Percentiles rank a stretch among this genome's conserved stretches.
Evolutionary conservation across 2,113 vertebrate genomes (phyloP).

Genomic region (Triplophysa rosa): DNA sequence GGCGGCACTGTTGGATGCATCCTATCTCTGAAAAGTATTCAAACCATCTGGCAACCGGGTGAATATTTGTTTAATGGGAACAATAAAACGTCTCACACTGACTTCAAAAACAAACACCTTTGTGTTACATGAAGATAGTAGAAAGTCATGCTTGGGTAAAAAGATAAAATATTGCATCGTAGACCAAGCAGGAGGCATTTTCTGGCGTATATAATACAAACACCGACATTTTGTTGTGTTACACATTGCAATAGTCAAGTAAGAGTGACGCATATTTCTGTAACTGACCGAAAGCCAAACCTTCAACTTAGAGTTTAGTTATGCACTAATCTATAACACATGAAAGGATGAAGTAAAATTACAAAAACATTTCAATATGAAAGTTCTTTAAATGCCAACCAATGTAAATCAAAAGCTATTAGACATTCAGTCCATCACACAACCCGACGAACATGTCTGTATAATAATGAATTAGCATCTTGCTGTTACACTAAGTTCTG

Average conservation of each 20-base stretch:
- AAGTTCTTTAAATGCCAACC: not conserved
- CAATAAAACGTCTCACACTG: not conserved
- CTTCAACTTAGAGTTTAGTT: not conserved
- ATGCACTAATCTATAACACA: constrained; percentile 18
- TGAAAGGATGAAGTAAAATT: constrained; percentile 3
- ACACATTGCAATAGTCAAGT: not conserved
- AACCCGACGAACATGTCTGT: not conserved
- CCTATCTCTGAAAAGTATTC: not conserved
- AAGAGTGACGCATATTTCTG: not conserved
- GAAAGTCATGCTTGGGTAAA: not conserved
- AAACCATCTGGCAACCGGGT: constrained; percentile 40
- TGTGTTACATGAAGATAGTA: not conserved
- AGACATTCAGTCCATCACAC: not conserved
- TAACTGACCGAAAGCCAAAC: not conserved
- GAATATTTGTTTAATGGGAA: constrained; percentile 12
- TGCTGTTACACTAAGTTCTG: not conserved
- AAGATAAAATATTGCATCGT: not conserved
- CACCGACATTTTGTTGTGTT: constrained; percentile 11
- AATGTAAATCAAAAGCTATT: constrained; percentile 5
- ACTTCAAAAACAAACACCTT: constrained; percentile 8
- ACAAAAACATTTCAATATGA: not conserved
- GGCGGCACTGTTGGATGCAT: not conserved
- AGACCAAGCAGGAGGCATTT: not conserved
- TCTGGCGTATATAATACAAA: not conserved
- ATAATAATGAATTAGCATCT: not conserved